Evolutionary conservation across 2,888 invertebrate species (phyloP).

Genomic region (Drosophila nr. medialis): DNA sequence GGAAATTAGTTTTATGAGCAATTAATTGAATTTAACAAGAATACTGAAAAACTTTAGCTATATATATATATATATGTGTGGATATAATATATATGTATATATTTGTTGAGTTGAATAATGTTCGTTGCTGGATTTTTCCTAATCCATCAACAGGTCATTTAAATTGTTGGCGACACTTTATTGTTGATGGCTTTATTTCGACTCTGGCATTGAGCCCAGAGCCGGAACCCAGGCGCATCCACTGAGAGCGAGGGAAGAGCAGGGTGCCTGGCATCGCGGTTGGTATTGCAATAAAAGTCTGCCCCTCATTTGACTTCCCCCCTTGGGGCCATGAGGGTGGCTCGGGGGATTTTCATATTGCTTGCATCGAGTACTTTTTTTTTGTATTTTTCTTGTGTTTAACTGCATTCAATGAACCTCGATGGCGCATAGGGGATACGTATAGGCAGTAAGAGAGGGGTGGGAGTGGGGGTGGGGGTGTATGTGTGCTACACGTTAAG

Average conservation of each 20-base stretch:
- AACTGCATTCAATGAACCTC: conserved; percentile 38
- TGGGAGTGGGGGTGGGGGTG: background rate
- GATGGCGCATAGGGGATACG: conserved; percentile 11
- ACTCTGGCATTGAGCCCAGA: conserved; percentile 33
- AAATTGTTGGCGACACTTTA: conserved; percentile 64
- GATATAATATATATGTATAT: background rate
- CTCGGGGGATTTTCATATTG: conserved; percentile 62
- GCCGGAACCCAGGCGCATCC: conserved; percentile 1
- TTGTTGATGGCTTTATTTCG: conserved; percentile 69
- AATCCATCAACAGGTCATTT: conserved; percentile 63
- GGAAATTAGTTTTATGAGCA: conserved; percentile 58
- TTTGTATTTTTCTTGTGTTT: background rate
- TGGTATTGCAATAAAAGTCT: conserved; percentile 57
- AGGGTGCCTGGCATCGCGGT: conserved; percentile 2
- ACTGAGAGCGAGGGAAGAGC: background rate
- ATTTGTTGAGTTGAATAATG: background rate
- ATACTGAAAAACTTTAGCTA: background rate
- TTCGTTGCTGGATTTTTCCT: conserved; percentile 1
- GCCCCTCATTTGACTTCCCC: conserved; percentile 6
- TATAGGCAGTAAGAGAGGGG: background rate
- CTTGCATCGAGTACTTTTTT: conserved; percentile 29
- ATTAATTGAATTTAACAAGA: conserved; percentile 54
- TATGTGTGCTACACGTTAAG: background rate
- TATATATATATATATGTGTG: background rate
- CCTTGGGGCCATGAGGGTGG: conserved; percentile 26